Evolutionary conservation across 1,140 invertebrate species (phyloP), one percentile per base, ranked within the genome.

Genomic region (Stenopsyche tienmushanensis): DNA sequence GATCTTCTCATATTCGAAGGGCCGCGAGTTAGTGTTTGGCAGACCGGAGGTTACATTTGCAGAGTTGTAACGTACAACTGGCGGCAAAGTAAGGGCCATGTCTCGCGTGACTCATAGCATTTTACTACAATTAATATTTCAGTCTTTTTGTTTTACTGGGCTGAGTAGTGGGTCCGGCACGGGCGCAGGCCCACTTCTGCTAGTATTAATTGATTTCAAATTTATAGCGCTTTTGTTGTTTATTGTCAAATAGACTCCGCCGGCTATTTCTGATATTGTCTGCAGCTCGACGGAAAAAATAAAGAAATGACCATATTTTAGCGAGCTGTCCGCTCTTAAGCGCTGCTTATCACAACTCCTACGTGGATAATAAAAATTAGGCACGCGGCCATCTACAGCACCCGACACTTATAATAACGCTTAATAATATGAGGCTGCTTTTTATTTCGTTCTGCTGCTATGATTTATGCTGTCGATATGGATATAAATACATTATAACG

Each of bases 141-240:
- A n/a, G 54, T 41, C 54, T 57, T 26, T 34, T 57, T 42, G 54
- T 21, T n/a, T 13, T 42, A 54, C 24, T n/a, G n/a, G n/a, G n/a
- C n/a, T n/a, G n/a, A n/a, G n/a, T n/a, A n/a, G n/a, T 15, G 15
- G 52, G 49, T 44, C n/a, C 26, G 3, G 52, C 24, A 54, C 23
- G 3, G 23, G 1, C 3, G 15, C 47, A 18, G 21, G 21, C 47
- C 45, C 25, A 25, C 23, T 26, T 29, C 9, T 10, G 26, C 23
- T 24, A 13, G 54, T 60, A 60, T 47, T 60, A 60, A 60, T 60
- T 60, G 44, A 60, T 60, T 47, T 29, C 20, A 60, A 60, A 60
- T 60, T 60, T 58, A 58, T 58, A 15, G 41, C 39, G 13, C 34
- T 42, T 44, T 21, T 24, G 34, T 58, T 58, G 41, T 58, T 58